Evolutionary conservation across 2,888 invertebrate species (phyloP), one percentile per base, ranked within the genome.

Genomic region (Priocnemis perturbator): DNA sequence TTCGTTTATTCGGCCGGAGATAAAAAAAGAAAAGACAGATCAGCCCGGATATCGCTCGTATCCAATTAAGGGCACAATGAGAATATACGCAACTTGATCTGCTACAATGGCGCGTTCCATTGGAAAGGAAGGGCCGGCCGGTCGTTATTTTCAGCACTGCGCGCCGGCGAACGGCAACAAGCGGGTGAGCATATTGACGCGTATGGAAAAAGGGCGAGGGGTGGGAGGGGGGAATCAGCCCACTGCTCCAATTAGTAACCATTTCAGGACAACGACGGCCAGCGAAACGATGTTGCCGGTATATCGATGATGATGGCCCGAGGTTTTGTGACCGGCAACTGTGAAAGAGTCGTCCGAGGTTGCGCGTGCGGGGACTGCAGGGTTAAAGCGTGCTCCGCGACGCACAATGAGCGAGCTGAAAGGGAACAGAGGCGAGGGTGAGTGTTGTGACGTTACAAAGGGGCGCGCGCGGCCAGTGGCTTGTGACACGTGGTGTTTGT

Each of bases 221-320:
- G n/a, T n/a, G n/a, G n/a, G n/a, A n/a, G n/a, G n/a, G n/a, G n/a
- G n/a, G n/a, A 57, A 67, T 45, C 58, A 58, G 52, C 23, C 58
- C 62, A 52, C 53, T 53, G 37, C 64, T 69, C 67, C 72, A 77
- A 77, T 74, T 77, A 77, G 67, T 62, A 72, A 74, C 66, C 69
- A 74, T 74, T 74, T 66, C 56, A 52, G 64, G 69, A 68, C 59
- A 74, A 69, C 50, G 44, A 56, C 47, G 67, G 69, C 37, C 11
- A 78, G 60, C 78, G 76, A 67, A 50, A 65, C 69, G 19, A 44
- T 30, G 45, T 21, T 45, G 26, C 23, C 17, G 52, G 23, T 44
- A 55, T 45, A 17, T 30, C 50, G n/a, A 20, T 20, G 56, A 47
- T 44, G 7, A 45, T 26, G 20, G 52, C n/a, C 5, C 3, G 37